These are phyloP conservation scores for Fringilla coelebs DNA, from an alignment of 2,797 vertebrate genomes.

Conservation along the genomic window DNA sequence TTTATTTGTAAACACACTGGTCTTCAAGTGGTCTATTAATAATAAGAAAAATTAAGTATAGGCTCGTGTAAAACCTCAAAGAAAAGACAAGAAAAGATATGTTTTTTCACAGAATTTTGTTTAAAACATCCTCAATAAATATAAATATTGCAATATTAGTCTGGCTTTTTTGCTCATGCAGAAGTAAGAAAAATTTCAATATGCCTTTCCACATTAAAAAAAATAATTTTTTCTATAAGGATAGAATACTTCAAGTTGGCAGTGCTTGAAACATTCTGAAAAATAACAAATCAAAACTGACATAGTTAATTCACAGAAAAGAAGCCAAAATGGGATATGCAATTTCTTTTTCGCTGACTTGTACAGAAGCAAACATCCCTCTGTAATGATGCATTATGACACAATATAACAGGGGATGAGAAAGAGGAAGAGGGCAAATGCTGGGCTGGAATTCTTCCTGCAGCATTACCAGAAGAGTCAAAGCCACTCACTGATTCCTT, in stretches of 20 bases:
- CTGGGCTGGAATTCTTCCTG: constrained; percentile 36
- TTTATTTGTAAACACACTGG: neutral
- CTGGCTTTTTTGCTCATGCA: neutral
- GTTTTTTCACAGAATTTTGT: neutral
- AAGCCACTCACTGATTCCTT: neutral
- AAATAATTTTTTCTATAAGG: neutral
- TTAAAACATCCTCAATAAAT: neutral
- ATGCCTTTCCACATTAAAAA: neutral
- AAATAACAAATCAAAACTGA: constrained; percentile 67
- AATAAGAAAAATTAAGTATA: neutral
- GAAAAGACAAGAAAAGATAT: too few relatives aligned
- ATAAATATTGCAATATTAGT: neutral
- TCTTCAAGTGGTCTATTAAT: neutral
- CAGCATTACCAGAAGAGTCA: constrained; percentile 58
- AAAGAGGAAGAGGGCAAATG: neutral
- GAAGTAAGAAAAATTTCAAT: neutral
- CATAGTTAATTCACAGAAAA: constrained; percentile 61
- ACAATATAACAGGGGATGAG: constrained; percentile 45
- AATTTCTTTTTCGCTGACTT: constrained; percentile 68
- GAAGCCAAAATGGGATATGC: neutral
- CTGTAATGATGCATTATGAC: constrained; percentile 65
- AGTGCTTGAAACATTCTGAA: constrained; percentile 22
- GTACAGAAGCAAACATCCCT: constrained; percentile 38
- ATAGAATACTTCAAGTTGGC: neutral
- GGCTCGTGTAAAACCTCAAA: neutral